Percentiles rank a stretch among this genome's conserved stretches.
These are phyloP conservation scores for Pedetes capensis DNA, from an alignment of 2,113 vertebrate genomes.

Conservation along the genomic window DNA sequence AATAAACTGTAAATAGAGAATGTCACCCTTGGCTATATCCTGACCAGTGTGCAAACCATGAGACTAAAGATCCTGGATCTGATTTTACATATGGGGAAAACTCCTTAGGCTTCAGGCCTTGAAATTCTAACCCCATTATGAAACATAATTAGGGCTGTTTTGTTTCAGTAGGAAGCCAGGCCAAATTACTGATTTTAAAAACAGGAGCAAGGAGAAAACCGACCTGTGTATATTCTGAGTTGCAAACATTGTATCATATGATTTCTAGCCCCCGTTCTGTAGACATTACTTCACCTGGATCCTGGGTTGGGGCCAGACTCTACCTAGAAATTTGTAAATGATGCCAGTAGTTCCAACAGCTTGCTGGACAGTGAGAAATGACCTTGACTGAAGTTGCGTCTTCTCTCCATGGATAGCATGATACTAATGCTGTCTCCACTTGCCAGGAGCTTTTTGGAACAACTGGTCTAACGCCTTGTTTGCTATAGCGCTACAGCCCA, in stretches of 20 bases:
- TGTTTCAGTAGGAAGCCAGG: neutral
- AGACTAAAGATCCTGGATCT: neutral
- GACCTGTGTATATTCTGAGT: neutral
- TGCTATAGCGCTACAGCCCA: neutral
- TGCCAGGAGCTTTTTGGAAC: neutral
- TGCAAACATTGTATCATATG: neutral
- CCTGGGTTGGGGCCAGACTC: neutral
- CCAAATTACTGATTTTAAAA: conserved; percentile 56
- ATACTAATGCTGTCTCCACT: neutral
- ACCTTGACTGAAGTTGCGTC: neutral
- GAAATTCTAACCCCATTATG: conserved; percentile 16
- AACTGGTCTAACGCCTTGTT: neutral
- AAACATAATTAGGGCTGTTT: neutral
- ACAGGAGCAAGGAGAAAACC: neutral
- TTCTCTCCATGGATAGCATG: too few relatives aligned
- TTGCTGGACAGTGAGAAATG: neutral
- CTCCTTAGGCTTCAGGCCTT: neutral
- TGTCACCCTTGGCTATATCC: neutral
- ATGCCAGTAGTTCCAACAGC: neutral
- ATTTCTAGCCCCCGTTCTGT: neutral
- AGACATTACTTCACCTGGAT: neutral
- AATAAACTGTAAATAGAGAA: neutral
- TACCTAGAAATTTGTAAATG: neutral
- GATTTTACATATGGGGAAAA: conserved; percentile 1
- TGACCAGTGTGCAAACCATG: neutral